Percentiles rank a stretch among this genome's conserved stretches.
Conservation (phyloP, 23 tunicate genomes). For the Oikopleura albicans region DNA sequence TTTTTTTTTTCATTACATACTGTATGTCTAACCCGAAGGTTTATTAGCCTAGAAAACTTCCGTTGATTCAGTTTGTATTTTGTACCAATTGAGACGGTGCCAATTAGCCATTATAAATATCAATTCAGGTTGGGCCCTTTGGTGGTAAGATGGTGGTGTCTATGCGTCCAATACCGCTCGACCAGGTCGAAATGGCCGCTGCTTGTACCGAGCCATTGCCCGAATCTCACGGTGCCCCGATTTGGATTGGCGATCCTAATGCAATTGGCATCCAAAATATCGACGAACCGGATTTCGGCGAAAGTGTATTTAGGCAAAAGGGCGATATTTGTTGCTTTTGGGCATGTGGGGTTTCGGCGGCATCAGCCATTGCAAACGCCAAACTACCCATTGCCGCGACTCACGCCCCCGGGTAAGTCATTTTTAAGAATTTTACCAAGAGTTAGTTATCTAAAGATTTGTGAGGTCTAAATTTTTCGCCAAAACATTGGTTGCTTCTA, state of each 20-base stretch:
- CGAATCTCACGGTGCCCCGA: slow-evolving; percentile 10
- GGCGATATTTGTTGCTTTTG: not conserved
- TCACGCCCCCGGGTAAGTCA: slow-evolving; percentile 2
- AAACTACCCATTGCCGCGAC: not conserved
- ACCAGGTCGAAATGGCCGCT: not conserved
- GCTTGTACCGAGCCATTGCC: not conserved
- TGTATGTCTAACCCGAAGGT: no score
- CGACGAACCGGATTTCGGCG: slow-evolving; percentile 2
- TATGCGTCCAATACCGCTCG: not conserved
- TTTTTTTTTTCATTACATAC: no score
- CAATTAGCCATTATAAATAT: no score
- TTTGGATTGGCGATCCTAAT: not conserved
- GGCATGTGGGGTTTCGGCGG: slow-evolving; percentile 10
- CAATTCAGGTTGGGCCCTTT: slow-evolving; percentile 6
- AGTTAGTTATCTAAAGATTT: no score
- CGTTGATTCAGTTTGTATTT: no score
- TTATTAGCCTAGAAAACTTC: no score
- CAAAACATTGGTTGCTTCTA: no score
- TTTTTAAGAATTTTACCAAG: no score
- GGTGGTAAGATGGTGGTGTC: slow-evolving; percentile 11
- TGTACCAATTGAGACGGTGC: no score
- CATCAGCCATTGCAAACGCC: not conserved
- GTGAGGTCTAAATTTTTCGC: no score
- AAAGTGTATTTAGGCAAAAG: not conserved
- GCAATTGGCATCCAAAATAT: slow-evolving; percentile 1